Conservation (phyloP, 2,797 vertebrate species). For the Melanotaenia maccullochi region DNA sequence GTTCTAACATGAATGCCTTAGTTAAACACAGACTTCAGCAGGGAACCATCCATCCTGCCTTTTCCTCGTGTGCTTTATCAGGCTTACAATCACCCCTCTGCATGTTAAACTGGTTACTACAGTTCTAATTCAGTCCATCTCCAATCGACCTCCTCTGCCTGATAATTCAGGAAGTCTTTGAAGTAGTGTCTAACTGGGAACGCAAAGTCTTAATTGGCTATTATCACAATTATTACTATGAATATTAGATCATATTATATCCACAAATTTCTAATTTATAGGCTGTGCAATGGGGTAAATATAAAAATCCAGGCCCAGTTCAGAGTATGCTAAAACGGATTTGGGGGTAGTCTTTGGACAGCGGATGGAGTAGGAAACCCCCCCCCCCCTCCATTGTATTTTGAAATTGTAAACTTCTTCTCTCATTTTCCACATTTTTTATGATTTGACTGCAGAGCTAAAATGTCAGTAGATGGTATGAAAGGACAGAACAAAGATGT, state of each 20-base stretch:
- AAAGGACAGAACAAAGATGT: not conserved
- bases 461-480: not conserved
- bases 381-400: not conserved
- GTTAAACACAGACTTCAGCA: constrained; percentile 41
- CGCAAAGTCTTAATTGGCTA: constrained; percentile 4
- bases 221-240: not conserved
- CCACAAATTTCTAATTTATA: not conserved
- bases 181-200: constrained; percentile 11
- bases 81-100: constrained; percentile 21
- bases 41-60: constrained; percentile 1
- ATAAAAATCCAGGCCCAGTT: not conserved
- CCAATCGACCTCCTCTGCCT: constrained; percentile 1
- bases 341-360: not conserved
- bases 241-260: not conserved
- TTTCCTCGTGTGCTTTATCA: constrained; percentile 12
- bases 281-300: not conserved
- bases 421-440: not conserved
- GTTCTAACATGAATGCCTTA: constrained; percentile 38
- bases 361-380: not conserved
- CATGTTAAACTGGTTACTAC: constrained; percentile 28
- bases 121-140: constrained; percentile 20
- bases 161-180: constrained; percentile 4
- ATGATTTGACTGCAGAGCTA: not conserved
- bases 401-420: not conserved
- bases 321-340: not conserved